These are phyloP conservation scores for Anser cygnoides DNA, from an alignment of 2,113 vertebrate species.

Conservation along the genomic window DNA sequence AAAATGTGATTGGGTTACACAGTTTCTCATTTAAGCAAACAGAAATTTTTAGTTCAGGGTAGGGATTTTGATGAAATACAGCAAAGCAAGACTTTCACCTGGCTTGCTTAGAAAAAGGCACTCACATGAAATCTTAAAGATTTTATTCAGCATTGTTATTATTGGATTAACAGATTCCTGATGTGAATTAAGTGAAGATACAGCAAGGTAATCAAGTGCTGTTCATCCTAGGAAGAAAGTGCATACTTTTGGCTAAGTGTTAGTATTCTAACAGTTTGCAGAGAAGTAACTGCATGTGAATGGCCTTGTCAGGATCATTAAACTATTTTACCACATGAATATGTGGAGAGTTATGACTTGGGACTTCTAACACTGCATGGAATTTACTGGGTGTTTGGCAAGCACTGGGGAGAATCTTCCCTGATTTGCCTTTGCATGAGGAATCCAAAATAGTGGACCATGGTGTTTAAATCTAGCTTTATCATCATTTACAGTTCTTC, in stretches of 20 bases:
- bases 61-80: not conserved
- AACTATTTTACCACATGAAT: not conserved
- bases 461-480: not conserved
- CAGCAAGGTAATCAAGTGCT: not conserved
- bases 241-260: not conserved
- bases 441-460: not conserved
- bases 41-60: not conserved
- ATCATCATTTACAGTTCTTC: not conserved
- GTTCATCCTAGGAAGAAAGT: not conserved
- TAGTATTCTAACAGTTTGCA: not conserved
- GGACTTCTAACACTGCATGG: not conserved
- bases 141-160: not conserved
- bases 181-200: not conserved
- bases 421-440: not conserved
- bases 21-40: not conserved
- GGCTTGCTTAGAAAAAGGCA: not conserved
- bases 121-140: not conserved
- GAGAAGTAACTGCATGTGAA: not conserved
- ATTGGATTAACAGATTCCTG: not conserved
- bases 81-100: not conserved
- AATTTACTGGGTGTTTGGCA: not conserved
- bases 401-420: not conserved
- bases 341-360: not conserved
- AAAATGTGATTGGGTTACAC: not conserved
- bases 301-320: not conserved